A percentile compares a stretch with the other conserved stretches of the same genome.
phyloP scores from a whole-genome alignment of 2,113 vertebrate genomes.

The Vulpes vulpes region DNA sequence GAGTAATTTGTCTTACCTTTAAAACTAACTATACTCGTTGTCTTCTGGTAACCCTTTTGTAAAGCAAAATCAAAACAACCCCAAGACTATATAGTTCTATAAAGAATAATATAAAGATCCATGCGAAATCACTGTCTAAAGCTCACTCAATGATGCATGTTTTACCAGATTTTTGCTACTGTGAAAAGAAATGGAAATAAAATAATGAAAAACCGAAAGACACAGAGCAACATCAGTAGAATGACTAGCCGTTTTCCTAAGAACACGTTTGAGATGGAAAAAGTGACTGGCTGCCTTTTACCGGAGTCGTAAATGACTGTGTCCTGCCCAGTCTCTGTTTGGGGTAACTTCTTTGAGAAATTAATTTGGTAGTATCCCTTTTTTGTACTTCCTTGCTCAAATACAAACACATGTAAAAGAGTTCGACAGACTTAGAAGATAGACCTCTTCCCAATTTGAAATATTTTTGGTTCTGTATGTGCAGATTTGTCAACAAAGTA shows the following conservation, averaged over 20 bases:
- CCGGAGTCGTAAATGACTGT: background rate
- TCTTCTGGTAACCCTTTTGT: slow-evolving; percentile 46
- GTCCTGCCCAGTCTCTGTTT: background rate
- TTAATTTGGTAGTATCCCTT: background rate
- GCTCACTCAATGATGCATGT: background rate
- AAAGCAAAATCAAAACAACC: background rate
- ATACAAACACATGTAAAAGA: background rate
- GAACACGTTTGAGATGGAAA: background rate
- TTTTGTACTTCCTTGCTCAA: background rate
- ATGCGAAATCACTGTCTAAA: background rate
- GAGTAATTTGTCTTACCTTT: slow-evolving; percentile 48
- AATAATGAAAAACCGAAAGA: background rate
- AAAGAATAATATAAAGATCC: background rate
- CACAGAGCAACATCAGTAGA: background rate
- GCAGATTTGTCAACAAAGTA: background rate
- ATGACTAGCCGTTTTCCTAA: background rate
- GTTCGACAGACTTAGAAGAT: background rate
- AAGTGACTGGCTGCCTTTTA: background rate
- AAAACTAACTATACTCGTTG: background rate
- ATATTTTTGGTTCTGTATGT: background rate
- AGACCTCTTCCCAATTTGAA: background rate
- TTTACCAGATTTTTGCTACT: background rate
- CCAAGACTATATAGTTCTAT: background rate
- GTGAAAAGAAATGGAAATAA: background rate
- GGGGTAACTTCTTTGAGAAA: background rate